Evolutionary conservation across 2,113 vertebrate species (phyloP), one percentile per base, ranked within the genome.

Genomic region (Thunnus thynnus): DNA sequence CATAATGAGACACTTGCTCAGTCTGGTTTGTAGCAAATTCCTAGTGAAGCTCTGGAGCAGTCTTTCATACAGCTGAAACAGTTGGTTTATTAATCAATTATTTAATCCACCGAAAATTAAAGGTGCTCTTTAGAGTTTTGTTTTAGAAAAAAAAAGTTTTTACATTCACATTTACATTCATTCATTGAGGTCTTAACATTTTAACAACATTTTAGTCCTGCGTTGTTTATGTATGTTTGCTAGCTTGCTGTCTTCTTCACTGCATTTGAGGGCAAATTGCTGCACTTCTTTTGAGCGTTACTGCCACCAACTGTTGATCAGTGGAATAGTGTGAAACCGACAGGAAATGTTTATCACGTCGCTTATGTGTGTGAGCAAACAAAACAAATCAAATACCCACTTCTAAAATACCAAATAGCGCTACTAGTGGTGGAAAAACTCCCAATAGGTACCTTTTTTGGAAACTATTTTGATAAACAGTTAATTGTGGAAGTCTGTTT

Each of bases 1-100:
- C 56, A 55, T 22, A 60, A 20, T 48, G 69, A 0, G 36, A 56
- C 25, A 64, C 14, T 82, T 68, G 47, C 71, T 72, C 57, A 75
- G 25, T n/a, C 0, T 52, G 55, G 12, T 25, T 11, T 64, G 14
- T 50, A 32, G 63, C 18, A 55, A 41, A 82, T 73, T 12, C n/a
- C 3, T 20, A 13, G 3, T 54, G 30, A 6, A 41, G 20, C 18
- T 67, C 58, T 62, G 27, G 51, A 77, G 69, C 55, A 13, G 57
- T 74, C 32, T 30, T 30, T 30, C 27, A 30, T 30, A 30, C 27
- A 30, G 27, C 27, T 30, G 27, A 57, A 36, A 32, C 11, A 17
- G n/a, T 66, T 13, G 36, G 36, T 41, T 7, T 41, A 9, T 41
- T 41, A 11, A 14, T 52, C 16, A 72, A 17, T 14, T 30, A 4